These are phyloP conservation scores for Muscidifurax raptorellus DNA, from an alignment of 1,140 invertebrate genomes.

Conservation along the genomic window DNA sequence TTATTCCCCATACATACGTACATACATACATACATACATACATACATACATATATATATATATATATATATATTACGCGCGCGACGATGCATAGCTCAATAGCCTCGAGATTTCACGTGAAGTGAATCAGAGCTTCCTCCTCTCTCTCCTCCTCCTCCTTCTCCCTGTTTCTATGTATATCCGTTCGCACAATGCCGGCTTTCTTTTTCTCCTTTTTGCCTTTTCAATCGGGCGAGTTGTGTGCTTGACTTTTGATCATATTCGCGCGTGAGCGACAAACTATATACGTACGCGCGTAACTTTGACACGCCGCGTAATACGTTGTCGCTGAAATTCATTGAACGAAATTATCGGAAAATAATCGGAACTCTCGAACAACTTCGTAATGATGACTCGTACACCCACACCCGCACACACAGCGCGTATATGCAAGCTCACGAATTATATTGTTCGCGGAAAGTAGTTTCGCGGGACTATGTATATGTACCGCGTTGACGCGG, in stretches of 20 bases:
- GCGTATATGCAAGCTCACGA: not conserved
- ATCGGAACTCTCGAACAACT: slow-evolving; percentile 6
- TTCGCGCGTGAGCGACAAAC: slow-evolving; percentile 4
- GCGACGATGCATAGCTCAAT: not conserved
- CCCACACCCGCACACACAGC: not conserved
- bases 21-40: too few relatives aligned
- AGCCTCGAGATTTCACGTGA: slow-evolving; percentile 13
- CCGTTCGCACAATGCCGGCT: not conserved
- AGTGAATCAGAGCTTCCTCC: slow-evolving; percentile 12
- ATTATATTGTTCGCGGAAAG: not conserved
- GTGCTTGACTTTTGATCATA: slow-evolving; percentile 39
- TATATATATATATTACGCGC: not conserved
- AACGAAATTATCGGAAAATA: slow-evolving; percentile 45
- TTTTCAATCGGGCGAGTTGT: slow-evolving; percentile 2
- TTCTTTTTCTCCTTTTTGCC: not conserved
- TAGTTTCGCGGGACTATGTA: not conserved
- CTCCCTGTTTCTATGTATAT: not conserved
- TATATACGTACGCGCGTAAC: too few relatives aligned
- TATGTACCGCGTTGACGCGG: not conserved
- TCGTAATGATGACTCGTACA: not conserved
- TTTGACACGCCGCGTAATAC: not conserved
- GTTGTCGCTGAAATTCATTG: not conserved
- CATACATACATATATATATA: not conserved
- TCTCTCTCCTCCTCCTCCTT: not conserved
- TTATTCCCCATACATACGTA: not conserved